A percentile compares a stretch with the other conserved stretches of the same genome.
These are phyloP conservation scores for Cephalopachus bancanus DNA, from an alignment of 2,797 vertebrate genomes.

Conservation along the genomic window DNA sequence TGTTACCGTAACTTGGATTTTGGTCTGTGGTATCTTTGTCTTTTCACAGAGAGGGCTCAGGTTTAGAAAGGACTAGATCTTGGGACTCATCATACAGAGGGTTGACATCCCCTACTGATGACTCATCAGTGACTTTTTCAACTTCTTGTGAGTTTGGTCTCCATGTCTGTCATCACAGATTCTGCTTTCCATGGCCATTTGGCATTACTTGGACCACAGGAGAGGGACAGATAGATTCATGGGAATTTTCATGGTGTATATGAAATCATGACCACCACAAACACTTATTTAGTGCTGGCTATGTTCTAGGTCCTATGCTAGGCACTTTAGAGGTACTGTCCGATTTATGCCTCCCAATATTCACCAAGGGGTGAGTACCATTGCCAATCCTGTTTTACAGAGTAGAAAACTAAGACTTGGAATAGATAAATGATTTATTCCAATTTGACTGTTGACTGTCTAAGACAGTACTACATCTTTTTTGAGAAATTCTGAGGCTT, in stretches of 20 bases:
- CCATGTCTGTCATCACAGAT: neutral
- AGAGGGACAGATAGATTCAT: neutral
- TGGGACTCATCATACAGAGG: neutral
- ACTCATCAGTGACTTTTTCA: neutral
- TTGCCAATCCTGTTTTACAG: neutral
- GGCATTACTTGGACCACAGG: neutral
- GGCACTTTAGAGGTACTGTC: neutral
- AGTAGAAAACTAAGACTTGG: neutral
- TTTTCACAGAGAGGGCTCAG: conserved; percentile 30
- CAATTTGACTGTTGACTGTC: neutral
- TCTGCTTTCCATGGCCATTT: neutral
- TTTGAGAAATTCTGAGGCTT: neutral
- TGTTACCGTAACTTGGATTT: conserved; percentile 19
- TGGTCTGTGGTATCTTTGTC: neutral
- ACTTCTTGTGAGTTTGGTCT: neutral
- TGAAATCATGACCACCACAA: neutral
- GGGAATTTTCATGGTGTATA: conserved; percentile 28
- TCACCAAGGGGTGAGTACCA: neutral
- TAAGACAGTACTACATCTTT: neutral
- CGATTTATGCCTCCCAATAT: neutral
- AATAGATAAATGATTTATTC: neutral
- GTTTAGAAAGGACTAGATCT: conserved; percentile 17
- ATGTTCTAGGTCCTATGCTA: neutral
- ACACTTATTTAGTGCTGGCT: neutral
- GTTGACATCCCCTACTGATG: neutral